Evolutionary conservation across 1,140 invertebrate species (phyloP), one percentile per base, ranked within the genome.

Genomic region (Atta cephalotes): DNA sequence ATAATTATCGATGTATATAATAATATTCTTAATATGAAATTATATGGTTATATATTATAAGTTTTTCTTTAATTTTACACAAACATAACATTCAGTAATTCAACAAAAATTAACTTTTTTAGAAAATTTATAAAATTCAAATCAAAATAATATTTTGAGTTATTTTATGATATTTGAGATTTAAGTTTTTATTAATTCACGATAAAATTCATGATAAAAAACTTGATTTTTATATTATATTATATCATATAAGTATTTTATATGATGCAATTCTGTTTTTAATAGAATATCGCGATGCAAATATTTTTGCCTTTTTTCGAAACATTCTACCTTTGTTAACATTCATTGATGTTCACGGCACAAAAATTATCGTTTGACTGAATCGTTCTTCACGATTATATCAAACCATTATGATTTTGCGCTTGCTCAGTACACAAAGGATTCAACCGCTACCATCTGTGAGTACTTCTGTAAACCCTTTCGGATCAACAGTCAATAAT

Each of bases 361-460:
- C 49, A n/a, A 80, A 21, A 68, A 56, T 51, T 53, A 79, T 68
- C 18, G 62, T 66, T 65, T 21, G n/a, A 79, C 77, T 80, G 62
- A 63, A 35, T 53, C n/a, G 21, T 4, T 78, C 10, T 78, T 56
- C 49, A 14, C 49, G n/a, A 53, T 60, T 66, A 21, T 79, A 51
- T 6, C 21, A 56, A 68, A 35, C n/a, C 45, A 9, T 7, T 45
- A 2, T 35, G 77, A 80, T 56, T 80, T 68, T 56, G 45, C 45
- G 49, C 45, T 49, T 80, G 45, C 45, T 56, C 62, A 25, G 31
- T 68, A 18, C 7, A 70, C 4, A n/a, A 80, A 80, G 49, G n/a
- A 45, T 80, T 79, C 28, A 25, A 21, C 77, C 18, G 5, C 56
- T 31, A 5, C 31, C 35, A 63, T 65, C 58, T 78, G 6, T 25